Conservation (phyloP, 2,888 invertebrate genomes). For the Dexiosoma caninum region DNA sequence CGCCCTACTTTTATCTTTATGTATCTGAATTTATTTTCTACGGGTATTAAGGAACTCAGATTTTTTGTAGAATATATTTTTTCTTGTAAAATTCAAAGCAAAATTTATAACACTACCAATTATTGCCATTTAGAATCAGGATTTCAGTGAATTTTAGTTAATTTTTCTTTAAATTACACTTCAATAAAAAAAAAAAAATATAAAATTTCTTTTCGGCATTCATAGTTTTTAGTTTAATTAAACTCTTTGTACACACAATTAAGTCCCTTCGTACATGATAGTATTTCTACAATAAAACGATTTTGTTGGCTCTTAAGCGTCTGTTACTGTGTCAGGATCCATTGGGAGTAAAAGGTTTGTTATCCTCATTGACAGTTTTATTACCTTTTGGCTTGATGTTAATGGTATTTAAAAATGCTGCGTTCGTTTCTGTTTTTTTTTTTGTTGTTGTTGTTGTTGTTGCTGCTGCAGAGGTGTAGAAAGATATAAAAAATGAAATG, state of each 20-base stretch:
- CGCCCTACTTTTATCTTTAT: no score
- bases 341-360: conserved; percentile 40
- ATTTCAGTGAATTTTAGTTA: no score
- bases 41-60: no score
- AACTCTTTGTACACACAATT: background rate
- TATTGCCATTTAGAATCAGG: no score
- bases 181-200: background rate
- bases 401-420: conserved; percentile 51
- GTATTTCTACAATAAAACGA: background rate
- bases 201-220: no score
- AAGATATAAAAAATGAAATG: conserved; percentile 35
- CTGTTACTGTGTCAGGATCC: background rate
- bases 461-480: conserved; percentile 14
- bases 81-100: no score
- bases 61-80: no score
- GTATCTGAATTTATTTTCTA: no score
- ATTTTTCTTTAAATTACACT: no score
- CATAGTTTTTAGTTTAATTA: background rate
- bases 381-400: conserved; percentile 52
- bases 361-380: conserved; percentile 58
- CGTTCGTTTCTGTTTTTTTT: conserved; percentile 25
- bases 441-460: background rate
- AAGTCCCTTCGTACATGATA: background rate
- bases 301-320: background rate
- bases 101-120: no score